Evolutionary conservation across 2,113 vertebrate genomes (phyloP), one percentile per base, ranked within the genome.

Genomic region (Gymnocephalus cernua): DNA sequence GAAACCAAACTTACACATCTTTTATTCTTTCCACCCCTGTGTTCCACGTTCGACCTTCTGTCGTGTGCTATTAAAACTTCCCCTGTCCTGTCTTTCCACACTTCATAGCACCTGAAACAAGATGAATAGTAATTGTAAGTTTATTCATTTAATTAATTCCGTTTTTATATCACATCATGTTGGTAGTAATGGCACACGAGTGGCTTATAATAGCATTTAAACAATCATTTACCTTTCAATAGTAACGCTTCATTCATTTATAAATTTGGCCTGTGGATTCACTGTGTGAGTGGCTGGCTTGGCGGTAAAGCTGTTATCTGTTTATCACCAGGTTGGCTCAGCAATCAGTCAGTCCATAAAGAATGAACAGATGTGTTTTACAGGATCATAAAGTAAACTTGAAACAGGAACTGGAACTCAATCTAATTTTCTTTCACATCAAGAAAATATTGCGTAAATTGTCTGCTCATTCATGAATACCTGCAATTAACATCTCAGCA

Each of bases 361-460:
- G 74, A 80, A 83, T 45, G 57, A 85, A 44, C 86, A 89, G 79
- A 90, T 88, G 85, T 71, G 51, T 74, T 91, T 84, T 79, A 83
- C 65, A 74, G 47, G 13, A 51, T 59, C 70, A 56, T 90, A 83
- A 91, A 91, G 58, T 67, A 19, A 81, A 82, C 56, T 54, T 53
- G 25, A 80, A 80, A 78, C 41, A 16, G 57, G 48, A 74, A 74
- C 57, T 51, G 19, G 19, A 48, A 48, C 63, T 64, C 7, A 51
- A 41, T 73, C 21, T 29, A 2, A 13, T 72, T 71, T 72, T 78
- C 50, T 56, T 65, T 23, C 38, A 58, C 32, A 38, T 69, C 16
- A 50, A 70, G 18, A 18, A 14, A 53, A 70, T 38, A 25, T 14
- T 29, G 29, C 53, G 58, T 23, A 48, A 77, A 70, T 15, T 4